Percentiles rank a stretch among this genome's conserved stretches.
Evolutionary conservation across 2,113 vertebrate species (phyloP).

Genomic region (Arenaria interpres): DNA sequence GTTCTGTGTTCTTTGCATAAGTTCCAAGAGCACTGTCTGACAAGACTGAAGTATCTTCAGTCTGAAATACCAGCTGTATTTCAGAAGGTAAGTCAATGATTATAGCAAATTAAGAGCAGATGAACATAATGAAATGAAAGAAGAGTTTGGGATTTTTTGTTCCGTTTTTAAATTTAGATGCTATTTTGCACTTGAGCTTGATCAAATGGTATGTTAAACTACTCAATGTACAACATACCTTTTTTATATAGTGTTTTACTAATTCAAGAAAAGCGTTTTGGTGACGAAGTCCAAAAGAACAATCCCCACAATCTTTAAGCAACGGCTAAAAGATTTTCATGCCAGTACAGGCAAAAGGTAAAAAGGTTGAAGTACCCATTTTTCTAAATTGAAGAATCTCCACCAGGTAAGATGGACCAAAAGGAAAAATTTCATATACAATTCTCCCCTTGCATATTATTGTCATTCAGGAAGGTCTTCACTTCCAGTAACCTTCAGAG

Average conservation of each 20-base stretch:
- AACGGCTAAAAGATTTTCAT: not conserved
- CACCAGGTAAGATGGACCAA: not conserved
- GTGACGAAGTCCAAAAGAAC: not conserved
- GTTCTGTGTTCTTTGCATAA: not conserved
- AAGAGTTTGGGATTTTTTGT: not conserved
- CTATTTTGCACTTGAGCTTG: not conserved
- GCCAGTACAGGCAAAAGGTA: not conserved
- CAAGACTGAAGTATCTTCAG: not conserved
- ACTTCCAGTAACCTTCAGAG: accelerated
- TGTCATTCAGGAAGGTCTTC: not conserved
- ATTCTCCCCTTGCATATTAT: not conserved
- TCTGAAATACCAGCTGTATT: not conserved
- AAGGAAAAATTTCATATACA: not conserved
- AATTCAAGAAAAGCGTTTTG: not conserved
- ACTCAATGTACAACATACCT: not conserved
- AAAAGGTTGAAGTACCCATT: not conserved
- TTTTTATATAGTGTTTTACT: not conserved
- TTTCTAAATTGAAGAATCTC: not conserved
- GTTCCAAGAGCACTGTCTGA: not conserved
- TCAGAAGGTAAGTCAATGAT: not conserved
- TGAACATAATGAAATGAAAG: not conserved
- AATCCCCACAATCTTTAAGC: not conserved
- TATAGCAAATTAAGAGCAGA: not conserved
- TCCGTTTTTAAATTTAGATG: not conserved
- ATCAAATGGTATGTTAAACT: not conserved